These are phyloP conservation scores for Melitaea athalia DNA, from an alignment of 2,888 invertebrate genomes.

Conservation along the genomic window DNA sequence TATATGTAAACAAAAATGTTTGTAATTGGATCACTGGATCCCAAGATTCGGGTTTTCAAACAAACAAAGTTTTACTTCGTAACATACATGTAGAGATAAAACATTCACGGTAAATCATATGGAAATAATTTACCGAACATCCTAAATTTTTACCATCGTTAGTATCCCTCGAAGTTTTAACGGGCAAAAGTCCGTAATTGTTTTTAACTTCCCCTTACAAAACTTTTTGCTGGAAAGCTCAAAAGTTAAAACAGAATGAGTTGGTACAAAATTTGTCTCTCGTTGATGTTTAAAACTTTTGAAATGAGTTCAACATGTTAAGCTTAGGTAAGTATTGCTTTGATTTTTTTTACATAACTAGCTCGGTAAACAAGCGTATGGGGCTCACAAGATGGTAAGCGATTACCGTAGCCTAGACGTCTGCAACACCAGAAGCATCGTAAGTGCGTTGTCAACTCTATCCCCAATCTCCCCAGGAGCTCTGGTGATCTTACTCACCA, in stretches of 20 bases:
- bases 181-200: slow-evolving; percentile 8
- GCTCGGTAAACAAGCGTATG: no score
- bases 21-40: no score
- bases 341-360: not conserved
- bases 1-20: no score
- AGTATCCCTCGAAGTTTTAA: slow-evolving; percentile 1
- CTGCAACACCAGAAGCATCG: no score
- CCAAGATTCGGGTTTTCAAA: no score
- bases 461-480: no score
- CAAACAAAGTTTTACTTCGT: no score
- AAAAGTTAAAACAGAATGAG: slow-evolving; percentile 6
- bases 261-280: not conserved
- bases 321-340: not conserved
- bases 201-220: slow-evolving; percentile 2
- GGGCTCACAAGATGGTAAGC: no score
- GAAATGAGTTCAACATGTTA: not conserved
- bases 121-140: not conserved
- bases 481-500: no score
- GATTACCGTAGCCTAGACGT: no score
- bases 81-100: not conserved
- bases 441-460: no score
- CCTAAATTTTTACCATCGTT: slow-evolving; percentile 7
- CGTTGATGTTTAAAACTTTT: not conserved
- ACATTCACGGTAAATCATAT: not conserved
- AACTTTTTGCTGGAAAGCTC: slow-evolving; percentile 2